These are phyloP conservation scores for Ceuthmochares aereus DNA, from an alignment of 2,113 vertebrate genomes.

Conservation along the genomic window DNA sequence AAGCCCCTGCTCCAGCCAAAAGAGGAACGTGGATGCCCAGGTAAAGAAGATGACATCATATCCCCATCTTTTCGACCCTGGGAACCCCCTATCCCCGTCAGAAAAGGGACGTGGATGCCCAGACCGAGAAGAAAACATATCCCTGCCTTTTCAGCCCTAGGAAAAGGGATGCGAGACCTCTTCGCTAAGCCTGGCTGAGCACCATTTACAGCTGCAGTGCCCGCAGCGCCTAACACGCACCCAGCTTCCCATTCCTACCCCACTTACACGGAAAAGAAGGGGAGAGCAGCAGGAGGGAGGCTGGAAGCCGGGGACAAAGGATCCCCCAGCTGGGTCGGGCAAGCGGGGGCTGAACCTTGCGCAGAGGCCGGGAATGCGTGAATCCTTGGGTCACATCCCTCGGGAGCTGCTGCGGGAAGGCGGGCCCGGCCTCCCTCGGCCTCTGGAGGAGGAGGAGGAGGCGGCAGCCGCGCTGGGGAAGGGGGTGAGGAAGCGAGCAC, in stretches of 20 bases:
- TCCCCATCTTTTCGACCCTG: too few species aligned
- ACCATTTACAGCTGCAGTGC: rapidly evolving
- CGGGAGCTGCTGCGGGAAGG: background rate
- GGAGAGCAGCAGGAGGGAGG: too few species aligned
- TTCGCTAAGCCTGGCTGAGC: rapidly evolving
- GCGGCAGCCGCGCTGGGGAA: background rate
- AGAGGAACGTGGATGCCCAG: too few species aligned
- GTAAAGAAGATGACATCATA: too few species aligned
- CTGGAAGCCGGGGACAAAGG: background rate
- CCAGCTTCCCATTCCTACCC: background rate
- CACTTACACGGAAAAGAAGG: too few species aligned
- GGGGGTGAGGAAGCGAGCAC: background rate
- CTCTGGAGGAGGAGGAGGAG: background rate
- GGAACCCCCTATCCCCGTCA: too few species aligned
- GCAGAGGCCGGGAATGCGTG: background rate
- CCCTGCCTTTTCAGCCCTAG: too few species aligned
- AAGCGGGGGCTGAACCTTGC: too few species aligned
- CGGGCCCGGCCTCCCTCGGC: too few species aligned
- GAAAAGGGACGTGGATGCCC: too few species aligned
- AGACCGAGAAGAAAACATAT: background rate
- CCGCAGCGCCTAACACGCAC: background rate
- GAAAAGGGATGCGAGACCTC: background rate
- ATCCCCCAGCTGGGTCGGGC: background rate
- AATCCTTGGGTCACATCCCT: background rate
- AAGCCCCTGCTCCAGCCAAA: too few species aligned